These are phyloP conservation scores for Dysmachus trigonus DNA, from an alignment of 2,888 invertebrate species.

Conservation along the genomic window DNA sequence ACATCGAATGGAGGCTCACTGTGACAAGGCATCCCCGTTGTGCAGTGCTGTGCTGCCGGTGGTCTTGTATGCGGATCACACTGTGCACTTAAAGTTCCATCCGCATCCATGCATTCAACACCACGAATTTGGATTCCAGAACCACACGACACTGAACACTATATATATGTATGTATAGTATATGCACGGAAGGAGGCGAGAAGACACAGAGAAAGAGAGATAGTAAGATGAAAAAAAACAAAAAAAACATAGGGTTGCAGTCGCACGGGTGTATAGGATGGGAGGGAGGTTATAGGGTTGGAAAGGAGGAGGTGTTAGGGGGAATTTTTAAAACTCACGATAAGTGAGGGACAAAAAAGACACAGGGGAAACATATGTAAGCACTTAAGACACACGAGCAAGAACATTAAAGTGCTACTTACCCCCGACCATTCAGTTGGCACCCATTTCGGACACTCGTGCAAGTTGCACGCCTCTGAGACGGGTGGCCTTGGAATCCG, in stretches of 20 bases:
- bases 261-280: not conserved
- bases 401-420: conserved; percentile 65
- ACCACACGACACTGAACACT: conserved; percentile 96
- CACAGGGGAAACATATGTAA: conserved; percentile 45
- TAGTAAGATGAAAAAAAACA: conserved; percentile 27
- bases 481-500: conserved; percentile 77
- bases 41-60: conserved; percentile 75
- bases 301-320: not conserved
- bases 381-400: conserved; percentile 44
- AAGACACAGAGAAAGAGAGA: conserved; percentile 42
- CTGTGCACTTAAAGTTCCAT: conserved; percentile 67
- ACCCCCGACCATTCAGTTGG: conserved; percentile 91
- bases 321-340: not conserved
- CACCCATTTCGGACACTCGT: conserved; percentile 89
- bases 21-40: conserved; percentile 78
- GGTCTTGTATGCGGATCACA: conserved; percentile 78
- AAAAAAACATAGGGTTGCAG: conserved; percentile 24
- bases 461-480: conserved; percentile 83
- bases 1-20: conserved; percentile 55
- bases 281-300: not conserved
- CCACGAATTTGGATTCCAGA: conserved; percentile 84
- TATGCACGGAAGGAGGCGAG: conserved; percentile 51
- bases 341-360: conserved; percentile 10
- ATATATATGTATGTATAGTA: conserved; percentile 51
- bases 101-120: conserved; percentile 78